These are phyloP conservation scores for Mythimna albipuncta DNA, from an alignment of 2,888 invertebrate species.

Conservation along the genomic window DNA sequence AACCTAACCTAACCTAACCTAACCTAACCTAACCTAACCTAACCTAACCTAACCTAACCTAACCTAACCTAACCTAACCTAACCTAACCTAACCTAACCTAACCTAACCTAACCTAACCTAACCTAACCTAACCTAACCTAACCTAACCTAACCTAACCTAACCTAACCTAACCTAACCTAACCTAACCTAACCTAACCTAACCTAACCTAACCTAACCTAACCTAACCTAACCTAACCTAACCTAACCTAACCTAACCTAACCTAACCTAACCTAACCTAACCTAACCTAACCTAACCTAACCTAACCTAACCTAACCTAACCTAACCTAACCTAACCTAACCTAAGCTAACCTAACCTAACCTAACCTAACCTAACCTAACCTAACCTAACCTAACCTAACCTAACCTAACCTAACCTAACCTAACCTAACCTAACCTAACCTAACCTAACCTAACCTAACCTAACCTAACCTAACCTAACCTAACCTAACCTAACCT, in stretches of 20 bases:
- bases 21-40: background rate
- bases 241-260: slow-evolving; percentile 52
- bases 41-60: slow-evolving; percentile 5
- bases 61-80: slow-evolving; percentile 13
- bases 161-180: slow-evolving; percentile 28
- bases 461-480: slow-evolving; percentile 38
- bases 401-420: slow-evolving; percentile 41
- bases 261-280: slow-evolving; percentile 41
- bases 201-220: slow-evolving; percentile 41
- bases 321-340: slow-evolving; percentile 36
- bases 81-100: slow-evolving; percentile 37
- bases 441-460: slow-evolving; percentile 32
- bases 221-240: slow-evolving; percentile 51
- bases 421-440: slow-evolving; percentile 36
- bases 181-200: slow-evolving; percentile 35
- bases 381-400: slow-evolving; percentile 43
- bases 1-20: slow-evolving; percentile 20
- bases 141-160: slow-evolving; percentile 31
- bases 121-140: slow-evolving; percentile 32
- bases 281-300: slow-evolving; percentile 25
- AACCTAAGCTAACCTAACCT: slow-evolving; percentile 40
- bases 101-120: slow-evolving; percentile 39
- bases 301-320: slow-evolving; percentile 35
- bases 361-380: slow-evolving; percentile 51
- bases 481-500: slow-evolving; percentile 37